Conservation (phyloP, 2,797 vertebrate species). For the Tenualosa thibaudeaui region DNA sequence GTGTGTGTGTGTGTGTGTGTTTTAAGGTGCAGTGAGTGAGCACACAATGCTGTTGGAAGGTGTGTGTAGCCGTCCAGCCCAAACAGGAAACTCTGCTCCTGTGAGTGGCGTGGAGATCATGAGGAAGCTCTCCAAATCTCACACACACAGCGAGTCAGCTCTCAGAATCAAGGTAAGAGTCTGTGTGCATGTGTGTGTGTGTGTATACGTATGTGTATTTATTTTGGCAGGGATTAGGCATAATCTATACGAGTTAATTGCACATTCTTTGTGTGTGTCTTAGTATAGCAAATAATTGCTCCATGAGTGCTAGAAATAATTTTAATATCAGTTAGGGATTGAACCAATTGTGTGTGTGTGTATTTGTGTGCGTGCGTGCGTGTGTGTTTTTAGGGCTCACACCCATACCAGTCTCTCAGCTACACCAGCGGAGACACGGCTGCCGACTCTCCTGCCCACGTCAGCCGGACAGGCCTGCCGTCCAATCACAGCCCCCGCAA, state of each 20-base stretch:
- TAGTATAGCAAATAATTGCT: too few species aligned
- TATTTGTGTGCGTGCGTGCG: not conserved
- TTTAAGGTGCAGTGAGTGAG: constrained; percentile 92
- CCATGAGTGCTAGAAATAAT: too few species aligned
- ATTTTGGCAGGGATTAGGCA: too few species aligned
- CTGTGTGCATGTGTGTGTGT: not conserved
- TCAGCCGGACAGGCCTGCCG: constrained; percentile 78
- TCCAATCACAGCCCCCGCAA: constrained; percentile 93
- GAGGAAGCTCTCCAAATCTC: constrained; percentile 96
- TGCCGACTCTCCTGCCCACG: constrained; percentile 93
- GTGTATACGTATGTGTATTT: not conserved
- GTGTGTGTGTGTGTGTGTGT: not conserved
- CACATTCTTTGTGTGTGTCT: not conserved
- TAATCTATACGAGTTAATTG: not conserved
- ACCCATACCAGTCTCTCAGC: constrained; percentile 96
- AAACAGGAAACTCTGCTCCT: constrained; percentile 86
- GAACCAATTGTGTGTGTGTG: not conserved
- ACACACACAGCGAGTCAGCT: constrained; percentile 90
- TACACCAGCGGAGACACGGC: constrained; percentile 97
- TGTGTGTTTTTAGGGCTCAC: constrained; percentile 80
- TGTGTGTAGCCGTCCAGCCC: constrained; percentile 83
- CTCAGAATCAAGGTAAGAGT: constrained; percentile 90
- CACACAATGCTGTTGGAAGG: constrained; percentile 97
- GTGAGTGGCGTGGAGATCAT: constrained; percentile 97
- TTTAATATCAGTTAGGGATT: not conserved